Conservation (phyloP, 2,797 vertebrate species). For the Micrastur ruficollis region DNA sequence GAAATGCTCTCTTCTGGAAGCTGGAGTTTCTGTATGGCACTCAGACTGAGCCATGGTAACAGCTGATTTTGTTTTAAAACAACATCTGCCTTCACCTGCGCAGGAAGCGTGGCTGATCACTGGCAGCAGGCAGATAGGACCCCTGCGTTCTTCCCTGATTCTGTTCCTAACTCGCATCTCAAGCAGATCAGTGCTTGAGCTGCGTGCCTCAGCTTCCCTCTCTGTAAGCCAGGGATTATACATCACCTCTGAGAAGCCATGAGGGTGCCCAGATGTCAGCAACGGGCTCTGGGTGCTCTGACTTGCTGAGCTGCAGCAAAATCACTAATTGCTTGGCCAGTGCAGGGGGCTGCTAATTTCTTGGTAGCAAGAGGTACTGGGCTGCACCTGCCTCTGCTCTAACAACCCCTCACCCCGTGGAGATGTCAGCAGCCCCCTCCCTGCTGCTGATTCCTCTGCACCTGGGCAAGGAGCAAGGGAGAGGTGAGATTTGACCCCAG, state of each 20-base stretch:
- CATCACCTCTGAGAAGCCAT: background rate
- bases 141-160: background rate
- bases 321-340: background rate
- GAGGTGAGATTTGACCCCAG: background rate
- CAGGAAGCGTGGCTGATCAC: background rate
- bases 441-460: background rate
- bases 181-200: background rate
- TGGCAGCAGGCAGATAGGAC: background rate
- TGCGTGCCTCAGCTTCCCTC: background rate
- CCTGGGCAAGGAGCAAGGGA: background rate
- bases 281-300: background rate
- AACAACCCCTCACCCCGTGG: background rate
- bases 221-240: background rate
- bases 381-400: background rate
- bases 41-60: background rate
- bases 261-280: background rate
- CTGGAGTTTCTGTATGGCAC: background rate
- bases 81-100: background rate
- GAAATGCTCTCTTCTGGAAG: background rate
- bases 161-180: background rate
- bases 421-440: background rate
- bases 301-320: background rate
- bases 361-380: background rate
- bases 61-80: background rate
- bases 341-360: background rate